A percentile compares a stretch with the other conserved stretches of the same genome.
Conservation (phyloP, 2,113 vertebrate genomes). For the Phalacrocorax aristotelis region DNA sequence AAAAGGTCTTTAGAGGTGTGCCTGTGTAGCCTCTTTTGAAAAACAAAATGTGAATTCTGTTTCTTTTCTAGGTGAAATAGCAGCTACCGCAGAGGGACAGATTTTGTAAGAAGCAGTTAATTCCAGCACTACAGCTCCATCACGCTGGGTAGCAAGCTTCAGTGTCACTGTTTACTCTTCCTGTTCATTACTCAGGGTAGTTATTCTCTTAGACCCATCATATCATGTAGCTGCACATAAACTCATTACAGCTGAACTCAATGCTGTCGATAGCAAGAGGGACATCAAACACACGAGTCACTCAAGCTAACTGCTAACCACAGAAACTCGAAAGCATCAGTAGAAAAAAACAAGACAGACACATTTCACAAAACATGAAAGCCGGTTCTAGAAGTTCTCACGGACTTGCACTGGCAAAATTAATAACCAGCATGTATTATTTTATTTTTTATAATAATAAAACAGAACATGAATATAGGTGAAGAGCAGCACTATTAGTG, state of each 20-base stretch:
- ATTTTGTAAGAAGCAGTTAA: background rate
- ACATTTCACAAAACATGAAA: background rate
- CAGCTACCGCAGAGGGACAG: background rate
- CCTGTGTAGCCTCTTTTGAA: background rate
- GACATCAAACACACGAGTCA: background rate
- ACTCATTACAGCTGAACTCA: background rate
- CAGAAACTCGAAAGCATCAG: background rate
- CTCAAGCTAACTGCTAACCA: background rate
- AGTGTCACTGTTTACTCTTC: background rate
- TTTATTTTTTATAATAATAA: background rate
- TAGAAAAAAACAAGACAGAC: background rate
- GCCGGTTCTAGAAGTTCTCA: background rate
- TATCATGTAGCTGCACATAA: background rate
- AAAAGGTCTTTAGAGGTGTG: background rate
- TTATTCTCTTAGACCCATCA: background rate
- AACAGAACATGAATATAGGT: background rate
- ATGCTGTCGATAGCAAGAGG: background rate
- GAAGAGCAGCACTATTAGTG: background rate
- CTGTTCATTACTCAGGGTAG: background rate
- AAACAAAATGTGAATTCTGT: background rate
- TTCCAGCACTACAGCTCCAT: background rate
- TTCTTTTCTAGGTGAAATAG: background rate
- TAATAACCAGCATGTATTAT: background rate
- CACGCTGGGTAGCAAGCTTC: background rate
- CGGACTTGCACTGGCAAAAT: background rate